Evolutionary conservation across 2,113 vertebrate species (phyloP), one percentile per base, ranked within the genome.

Genomic region (Carollia perspicillata): DNA sequence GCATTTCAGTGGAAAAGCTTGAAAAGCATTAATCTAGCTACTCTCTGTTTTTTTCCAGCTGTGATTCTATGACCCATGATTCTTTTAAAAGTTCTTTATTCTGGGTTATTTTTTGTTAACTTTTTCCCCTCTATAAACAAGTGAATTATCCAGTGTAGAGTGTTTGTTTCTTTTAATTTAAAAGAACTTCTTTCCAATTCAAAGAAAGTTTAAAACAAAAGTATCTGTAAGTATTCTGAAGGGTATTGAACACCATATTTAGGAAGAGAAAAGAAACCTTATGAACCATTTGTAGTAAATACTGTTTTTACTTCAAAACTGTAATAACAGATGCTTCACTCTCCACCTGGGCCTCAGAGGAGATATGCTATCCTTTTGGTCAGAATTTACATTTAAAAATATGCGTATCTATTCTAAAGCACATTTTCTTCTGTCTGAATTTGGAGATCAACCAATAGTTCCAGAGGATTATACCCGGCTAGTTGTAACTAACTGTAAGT

Each of bases 1-100:
- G 66, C 33, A 74, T 80, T 77, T 89, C 49, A 63, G 63, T 72
- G 79, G 93, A 74, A 97, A 90, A 74, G 26, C 90, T 95, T 87
- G 55, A 79, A 84, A 92, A 88, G 40, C 44, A 63, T 86, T 89
- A 51, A 47, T 94, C 18, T 89, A 83, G 33, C 77, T 2, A 65
- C 30, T 92, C 60, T 47, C 13, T 85, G 53, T 14, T 49, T 51
- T 51, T 93, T 42, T 8, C 74, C 40, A 91, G 47, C 26, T 53
- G 11, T 42, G 60, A 40, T 30, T 79, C 37, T 97, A 2, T 71
- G 69, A 63, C 44, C 78, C n/a, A 68, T 53, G 26, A 33, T 94
- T 90, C 30, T 89, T 96, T 84, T 65, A 94, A 77, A 88, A 37
- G 13, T 68, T 69, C 26, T 93, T 78, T 17, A 40, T 74, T 89